These are phyloP conservation scores for Ephestia elutella DNA, from an alignment of 1,140 invertebrate species.

Conservation along the genomic window DNA sequence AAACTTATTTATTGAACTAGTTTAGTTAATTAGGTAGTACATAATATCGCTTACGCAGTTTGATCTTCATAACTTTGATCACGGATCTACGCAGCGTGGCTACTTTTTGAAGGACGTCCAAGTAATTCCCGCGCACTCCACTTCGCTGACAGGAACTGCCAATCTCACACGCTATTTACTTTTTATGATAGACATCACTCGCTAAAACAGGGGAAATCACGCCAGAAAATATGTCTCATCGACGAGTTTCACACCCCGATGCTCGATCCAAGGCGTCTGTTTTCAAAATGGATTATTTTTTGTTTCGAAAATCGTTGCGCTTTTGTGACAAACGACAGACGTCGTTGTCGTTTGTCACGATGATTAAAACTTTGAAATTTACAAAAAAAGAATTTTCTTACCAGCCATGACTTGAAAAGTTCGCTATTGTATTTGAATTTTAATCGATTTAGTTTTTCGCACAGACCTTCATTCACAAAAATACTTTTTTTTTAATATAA, in stretches of 20 bases:
- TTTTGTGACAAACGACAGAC: conserved; percentile 65
- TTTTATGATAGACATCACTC: conserved; percentile 12
- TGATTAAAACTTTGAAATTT: conserved; percentile 56
- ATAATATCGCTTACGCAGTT: conserved; percentile 54
- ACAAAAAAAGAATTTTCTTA: conserved; percentile 28
- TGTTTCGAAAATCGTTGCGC: conserved; percentile 57
- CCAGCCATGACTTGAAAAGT: background rate
- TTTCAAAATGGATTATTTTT: conserved; percentile 44
- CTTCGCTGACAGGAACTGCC: conserved; percentile 28
- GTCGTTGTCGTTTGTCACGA: conserved; percentile 53
- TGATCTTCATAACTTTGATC: conserved; percentile 71
- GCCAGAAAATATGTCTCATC: background rate
- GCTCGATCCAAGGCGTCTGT: conserved; percentile 17
- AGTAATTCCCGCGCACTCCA: conserved; percentile 30
- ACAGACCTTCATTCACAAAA: too few species aligned
- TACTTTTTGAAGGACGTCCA: conserved; percentile 35
- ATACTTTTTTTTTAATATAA: too few species aligned
- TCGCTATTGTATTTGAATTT: background rate
- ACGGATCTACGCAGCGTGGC: conserved; percentile 66
- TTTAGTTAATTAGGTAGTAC: too few species aligned
- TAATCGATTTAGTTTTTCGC: too few species aligned
- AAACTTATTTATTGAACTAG: too few species aligned
- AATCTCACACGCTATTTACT: conserved; percentile 5
- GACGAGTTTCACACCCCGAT: conserved; percentile 9
- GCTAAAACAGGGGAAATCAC: background rate